Evolutionary conservation across 2,888 invertebrate species (phyloP).

Genomic region (Stratiomys singularior): DNA sequence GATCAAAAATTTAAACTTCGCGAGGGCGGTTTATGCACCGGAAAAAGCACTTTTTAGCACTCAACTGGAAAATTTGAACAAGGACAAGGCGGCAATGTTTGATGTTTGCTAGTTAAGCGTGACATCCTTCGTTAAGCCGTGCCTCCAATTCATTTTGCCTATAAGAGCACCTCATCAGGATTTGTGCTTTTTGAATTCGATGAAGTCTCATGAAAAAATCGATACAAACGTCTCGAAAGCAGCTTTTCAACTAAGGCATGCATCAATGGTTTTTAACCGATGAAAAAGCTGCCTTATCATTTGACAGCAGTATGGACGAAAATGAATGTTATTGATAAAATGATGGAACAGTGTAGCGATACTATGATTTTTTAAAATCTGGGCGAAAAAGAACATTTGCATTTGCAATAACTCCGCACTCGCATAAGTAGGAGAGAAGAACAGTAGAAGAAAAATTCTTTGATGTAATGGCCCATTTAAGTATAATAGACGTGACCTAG

Average conservation of each 20-base stretch:
- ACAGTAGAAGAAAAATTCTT: too few species aligned
- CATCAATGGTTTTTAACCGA: constrained; percentile 4
- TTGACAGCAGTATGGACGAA: neutral
- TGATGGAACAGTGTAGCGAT: too few species aligned
- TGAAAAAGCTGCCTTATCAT: constrained; percentile 17
- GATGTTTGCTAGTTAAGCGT: neutral
- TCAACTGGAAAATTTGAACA: neutral
- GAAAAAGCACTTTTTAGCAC: neutral
- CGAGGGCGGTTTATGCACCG: neutral
- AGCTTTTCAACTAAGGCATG: neutral
- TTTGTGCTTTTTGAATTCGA: too few species aligned
- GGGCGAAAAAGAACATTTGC: too few species aligned
- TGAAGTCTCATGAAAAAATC: neutral
- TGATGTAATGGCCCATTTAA: too few species aligned
- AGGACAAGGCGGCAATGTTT: neutral
- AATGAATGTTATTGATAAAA: too few species aligned
- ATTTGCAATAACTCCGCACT: too few species aligned
- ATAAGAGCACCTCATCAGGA: neutral
- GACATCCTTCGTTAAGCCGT: neutral
- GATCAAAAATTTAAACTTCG: neutral
- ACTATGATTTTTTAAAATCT: too few species aligned
- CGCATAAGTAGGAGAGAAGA: too few species aligned
- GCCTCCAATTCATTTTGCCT: neutral
- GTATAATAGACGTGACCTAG: too few species aligned
- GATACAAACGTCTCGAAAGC: constrained; percentile 9